phyloP scores from a whole-genome alignment of 1,140 invertebrate genomes.

The Drosophila paulistorum region DNA sequence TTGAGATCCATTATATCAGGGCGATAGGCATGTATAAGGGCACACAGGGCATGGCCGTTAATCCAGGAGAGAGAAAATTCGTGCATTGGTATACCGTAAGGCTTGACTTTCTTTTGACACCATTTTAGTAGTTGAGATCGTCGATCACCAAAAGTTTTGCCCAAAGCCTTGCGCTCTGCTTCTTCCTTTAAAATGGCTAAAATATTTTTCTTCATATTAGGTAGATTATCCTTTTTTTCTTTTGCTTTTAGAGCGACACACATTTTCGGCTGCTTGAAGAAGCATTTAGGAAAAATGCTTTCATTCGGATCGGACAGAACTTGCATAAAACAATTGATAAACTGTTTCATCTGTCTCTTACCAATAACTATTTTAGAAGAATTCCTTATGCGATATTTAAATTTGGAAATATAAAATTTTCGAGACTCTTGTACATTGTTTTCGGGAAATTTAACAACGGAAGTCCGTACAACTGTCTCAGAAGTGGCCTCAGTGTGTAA shows the following conservation, averaged over 20 bases:
- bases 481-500: too few species aligned
- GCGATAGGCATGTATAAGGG: slow-evolving; percentile 46
- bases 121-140: slow-evolving; percentile 35
- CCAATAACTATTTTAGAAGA: not conserved
- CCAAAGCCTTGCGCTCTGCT: not conserved
- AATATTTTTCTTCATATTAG: not conserved
- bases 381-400: not conserved
- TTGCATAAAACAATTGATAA: not conserved
- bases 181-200: not conserved
- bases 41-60: slow-evolving; percentile 52
- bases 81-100: slow-evolving; percentile 64
- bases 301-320: not conserved
- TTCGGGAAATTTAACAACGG: too few species aligned
- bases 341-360: not conserved
- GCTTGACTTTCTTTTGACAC: slow-evolving; percentile 55
- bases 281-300: not conserved
- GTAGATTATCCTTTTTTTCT: not conserved
- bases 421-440: too few species aligned
- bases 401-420: too few species aligned
- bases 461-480: too few species aligned
- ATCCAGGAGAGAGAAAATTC: slow-evolving; percentile 57
- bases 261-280: not conserved
- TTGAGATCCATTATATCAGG: slow-evolving; percentile 39
- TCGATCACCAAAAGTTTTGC: slow-evolving; percentile 47
- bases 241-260: not conserved